A percentile compares a stretch with the other conserved stretches of the same genome.
These are phyloP conservation scores for Ceriagrion tenellum DNA, from an alignment of 2,888 invertebrate species.

Conservation along the genomic window DNA sequence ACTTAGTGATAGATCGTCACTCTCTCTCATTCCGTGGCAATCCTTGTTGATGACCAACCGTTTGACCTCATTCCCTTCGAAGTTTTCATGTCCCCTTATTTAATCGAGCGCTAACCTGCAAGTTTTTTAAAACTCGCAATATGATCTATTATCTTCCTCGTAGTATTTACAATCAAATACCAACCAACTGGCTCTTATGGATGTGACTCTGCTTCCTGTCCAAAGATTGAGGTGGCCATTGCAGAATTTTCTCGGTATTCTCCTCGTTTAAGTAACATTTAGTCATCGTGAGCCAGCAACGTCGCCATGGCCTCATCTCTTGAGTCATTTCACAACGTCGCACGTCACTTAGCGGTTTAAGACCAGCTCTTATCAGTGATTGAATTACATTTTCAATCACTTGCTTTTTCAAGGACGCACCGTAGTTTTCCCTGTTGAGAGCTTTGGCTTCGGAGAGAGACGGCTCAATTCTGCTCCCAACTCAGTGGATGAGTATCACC, in stretches of 20 bases:
- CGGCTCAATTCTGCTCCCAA: no score
- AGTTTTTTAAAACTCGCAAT: no score
- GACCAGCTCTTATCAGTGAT: neutral
- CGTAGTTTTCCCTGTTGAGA: neutral
- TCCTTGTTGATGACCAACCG: no score
- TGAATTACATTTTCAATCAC: constrained; percentile 4
- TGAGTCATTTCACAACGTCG: neutral
- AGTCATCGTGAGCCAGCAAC: neutral
- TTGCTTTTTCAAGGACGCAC: neutral
- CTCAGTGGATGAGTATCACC: no score
- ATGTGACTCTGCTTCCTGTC: neutral
- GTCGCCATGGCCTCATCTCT: neutral
- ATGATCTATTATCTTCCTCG: no score
- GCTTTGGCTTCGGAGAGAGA: neutral
- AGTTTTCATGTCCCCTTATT: no score
- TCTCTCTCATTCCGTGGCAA: no score
- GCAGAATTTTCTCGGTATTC: neutral
- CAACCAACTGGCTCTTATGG: neutral
- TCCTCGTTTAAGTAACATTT: neutral
- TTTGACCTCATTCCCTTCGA: no score
- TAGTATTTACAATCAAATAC: neutral
- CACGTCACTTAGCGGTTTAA: neutral
- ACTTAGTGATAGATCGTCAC: no score
- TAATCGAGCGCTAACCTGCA: no score
- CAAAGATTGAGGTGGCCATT: neutral